Conservation (phyloP, 2,888 invertebrate genomes). For the Cosmopolites sordidus region DNA sequence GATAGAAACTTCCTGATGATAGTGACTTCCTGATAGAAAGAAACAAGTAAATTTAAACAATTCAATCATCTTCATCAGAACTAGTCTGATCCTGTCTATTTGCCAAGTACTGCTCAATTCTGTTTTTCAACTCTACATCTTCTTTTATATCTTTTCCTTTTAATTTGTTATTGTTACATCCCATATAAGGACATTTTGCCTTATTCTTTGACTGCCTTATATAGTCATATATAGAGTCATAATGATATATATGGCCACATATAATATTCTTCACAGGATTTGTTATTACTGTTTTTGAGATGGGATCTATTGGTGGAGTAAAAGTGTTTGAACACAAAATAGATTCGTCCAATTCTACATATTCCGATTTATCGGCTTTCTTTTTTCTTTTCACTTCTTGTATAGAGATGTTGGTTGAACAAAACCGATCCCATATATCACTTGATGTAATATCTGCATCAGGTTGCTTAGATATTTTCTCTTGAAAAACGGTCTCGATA, state of each 20-base stretch:
- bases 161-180: slow-evolving; percentile 34
- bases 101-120: slow-evolving; percentile 32
- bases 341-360: slow-evolving; percentile 36
- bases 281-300: slow-evolving; percentile 36
- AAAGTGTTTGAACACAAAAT: slow-evolving; percentile 36
- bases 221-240: slow-evolving; percentile 35
- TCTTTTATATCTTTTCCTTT: slow-evolving; percentile 29
- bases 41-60: no score
- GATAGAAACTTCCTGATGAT: no score
- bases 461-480: slow-evolving; percentile 26
- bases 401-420: slow-evolving; percentile 26
- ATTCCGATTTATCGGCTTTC: slow-evolving; percentile 25
- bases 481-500: slow-evolving; percentile 29
- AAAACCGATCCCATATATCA: slow-evolving; percentile 33
- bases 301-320: slow-evolving; percentile 39
- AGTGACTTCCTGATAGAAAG: no score
- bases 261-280: slow-evolving; percentile 35
- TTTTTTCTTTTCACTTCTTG: slow-evolving; percentile 30
- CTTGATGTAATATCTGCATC: slow-evolving; percentile 25
- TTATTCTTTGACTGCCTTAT: slow-evolving; percentile 34
- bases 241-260: slow-evolving; percentile 41
- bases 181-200: slow-evolving; percentile 41
- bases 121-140: slow-evolving; percentile 31
- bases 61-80: slow-evolving; percentile 24
- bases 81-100: slow-evolving; percentile 17